Evolutionary conservation across 2,113 vertebrate species (phyloP).

Genomic region (Neoarius graeffei): DNA sequence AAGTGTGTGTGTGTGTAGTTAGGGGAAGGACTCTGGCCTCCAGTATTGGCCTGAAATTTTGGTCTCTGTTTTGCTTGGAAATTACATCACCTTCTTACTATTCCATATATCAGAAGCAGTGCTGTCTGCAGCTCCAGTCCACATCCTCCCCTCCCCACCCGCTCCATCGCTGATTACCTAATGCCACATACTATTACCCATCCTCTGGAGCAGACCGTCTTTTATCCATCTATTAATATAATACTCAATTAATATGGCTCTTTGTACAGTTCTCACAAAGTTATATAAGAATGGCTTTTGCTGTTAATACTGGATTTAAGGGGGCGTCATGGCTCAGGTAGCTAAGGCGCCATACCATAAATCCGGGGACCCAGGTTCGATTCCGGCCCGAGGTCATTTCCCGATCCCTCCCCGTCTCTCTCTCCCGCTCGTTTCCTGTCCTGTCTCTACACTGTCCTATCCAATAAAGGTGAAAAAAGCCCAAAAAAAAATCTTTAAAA

Average conservation of each 20-base stretch:
- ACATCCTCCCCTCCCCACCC: constrained; percentile 52
- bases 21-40: constrained; percentile 56
- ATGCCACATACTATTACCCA: constrained; percentile 47
- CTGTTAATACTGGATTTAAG: neutral
- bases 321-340: too few species aligned
- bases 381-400: too few species aligned
- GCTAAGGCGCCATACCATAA: too few species aligned
- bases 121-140: constrained; percentile 63
- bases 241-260: neutral
- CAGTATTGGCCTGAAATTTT: constrained; percentile 63
- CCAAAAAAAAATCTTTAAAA: too few species aligned
- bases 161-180: constrained; percentile 60
- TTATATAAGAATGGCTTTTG: neutral
- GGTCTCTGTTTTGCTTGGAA: constrained; percentile 70
- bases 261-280: neutral
- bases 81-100: constrained; percentile 76
- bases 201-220: neutral
- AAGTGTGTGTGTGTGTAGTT: constrained; percentile 43
- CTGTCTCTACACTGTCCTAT: too few species aligned
- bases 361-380: too few species aligned
- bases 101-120: constrained; percentile 70
- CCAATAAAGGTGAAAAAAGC: too few species aligned
- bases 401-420: too few species aligned
- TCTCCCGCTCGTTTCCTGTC: too few species aligned
- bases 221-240: constrained; percentile 11